Evolutionary conservation across 2,797 vertebrate species (phyloP).

Genomic region (Bradypus variegatus): DNA sequence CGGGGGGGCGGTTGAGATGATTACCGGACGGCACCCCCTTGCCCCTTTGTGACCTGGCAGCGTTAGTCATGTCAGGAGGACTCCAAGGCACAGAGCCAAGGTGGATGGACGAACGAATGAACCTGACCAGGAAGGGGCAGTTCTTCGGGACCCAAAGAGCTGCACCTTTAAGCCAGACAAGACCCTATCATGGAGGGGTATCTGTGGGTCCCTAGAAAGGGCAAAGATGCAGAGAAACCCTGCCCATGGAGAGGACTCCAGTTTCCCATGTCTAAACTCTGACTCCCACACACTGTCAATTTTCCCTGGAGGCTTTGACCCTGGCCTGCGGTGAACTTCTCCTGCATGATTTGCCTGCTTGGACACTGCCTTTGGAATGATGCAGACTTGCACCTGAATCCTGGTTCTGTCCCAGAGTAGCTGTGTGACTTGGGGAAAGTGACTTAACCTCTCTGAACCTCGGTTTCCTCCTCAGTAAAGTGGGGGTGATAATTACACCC

Average conservation of each 20-base stretch:
- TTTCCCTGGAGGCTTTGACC: not conserved
- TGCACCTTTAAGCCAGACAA: not conserved
- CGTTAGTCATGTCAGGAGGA: not conserved
- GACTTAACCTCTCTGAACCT: not conserved
- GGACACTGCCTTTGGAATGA: not conserved
- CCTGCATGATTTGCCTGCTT: not conserved
- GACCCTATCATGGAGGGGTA: fast-evolving
- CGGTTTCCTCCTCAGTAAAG: not conserved
- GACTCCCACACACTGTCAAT: fast-evolving
- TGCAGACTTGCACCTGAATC: not conserved
- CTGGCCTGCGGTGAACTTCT: fast-evolving
- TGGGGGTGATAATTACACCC: fast-evolving
- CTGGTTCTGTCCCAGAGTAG: not conserved
- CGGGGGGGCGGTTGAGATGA: not conserved
- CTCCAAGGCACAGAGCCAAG: not conserved
- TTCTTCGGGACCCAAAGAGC: not conserved
- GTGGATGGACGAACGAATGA: not conserved
- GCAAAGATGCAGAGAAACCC: not conserved
- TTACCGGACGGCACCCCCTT: fast-evolving
- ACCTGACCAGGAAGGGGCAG: not conserved
- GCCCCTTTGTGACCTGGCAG: not conserved
- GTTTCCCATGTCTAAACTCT: not conserved
- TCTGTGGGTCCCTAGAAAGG: not conserved
- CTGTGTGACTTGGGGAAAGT: not conserved
- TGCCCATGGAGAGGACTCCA: not conserved